Conservation (phyloP, 2,797 vertebrate genomes). For the Capromys pilorides region DNA sequence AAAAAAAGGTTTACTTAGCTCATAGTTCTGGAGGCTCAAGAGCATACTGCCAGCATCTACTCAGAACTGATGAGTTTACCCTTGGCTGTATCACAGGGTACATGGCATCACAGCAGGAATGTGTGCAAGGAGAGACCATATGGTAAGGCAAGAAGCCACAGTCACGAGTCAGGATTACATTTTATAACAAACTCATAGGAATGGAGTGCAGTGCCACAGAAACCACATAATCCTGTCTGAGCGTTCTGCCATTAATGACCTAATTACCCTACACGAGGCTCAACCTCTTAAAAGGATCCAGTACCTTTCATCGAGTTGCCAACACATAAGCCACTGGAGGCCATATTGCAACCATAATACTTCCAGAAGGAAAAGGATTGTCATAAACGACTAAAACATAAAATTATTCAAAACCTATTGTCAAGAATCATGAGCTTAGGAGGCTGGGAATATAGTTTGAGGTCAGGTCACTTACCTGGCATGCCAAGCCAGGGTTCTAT, state of each 20-base stretch:
- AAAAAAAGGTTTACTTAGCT: background rate
- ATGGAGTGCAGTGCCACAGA: too few species aligned
- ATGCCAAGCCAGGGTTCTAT: background rate
- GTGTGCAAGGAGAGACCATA: background rate
- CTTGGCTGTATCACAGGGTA: background rate
- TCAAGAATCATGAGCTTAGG: background rate
- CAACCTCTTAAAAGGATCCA: background rate
- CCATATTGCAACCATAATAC: background rate
- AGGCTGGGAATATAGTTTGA: background rate
- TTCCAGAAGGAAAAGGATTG: background rate
- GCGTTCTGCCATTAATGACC: background rate
- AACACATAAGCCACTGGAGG: background rate
- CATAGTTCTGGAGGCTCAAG: background rate
- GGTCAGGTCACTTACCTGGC: background rate
- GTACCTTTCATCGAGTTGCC: background rate
- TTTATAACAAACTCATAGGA: background rate
- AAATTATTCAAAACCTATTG: conserved; percentile 23
- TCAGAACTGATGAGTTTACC: background rate
- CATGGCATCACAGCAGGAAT: background rate
- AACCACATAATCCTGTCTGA: too few species aligned
- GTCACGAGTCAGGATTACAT: background rate
- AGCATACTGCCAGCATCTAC: background rate
- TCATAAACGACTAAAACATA: conserved; percentile 15
- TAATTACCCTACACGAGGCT: background rate
- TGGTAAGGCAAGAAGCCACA: background rate